A percentile compares a stretch with the other conserved stretches of the same genome.
Evolutionary conservation across 2,888 invertebrate species (phyloP).

Genomic region (Microplitis manilae): DNA sequence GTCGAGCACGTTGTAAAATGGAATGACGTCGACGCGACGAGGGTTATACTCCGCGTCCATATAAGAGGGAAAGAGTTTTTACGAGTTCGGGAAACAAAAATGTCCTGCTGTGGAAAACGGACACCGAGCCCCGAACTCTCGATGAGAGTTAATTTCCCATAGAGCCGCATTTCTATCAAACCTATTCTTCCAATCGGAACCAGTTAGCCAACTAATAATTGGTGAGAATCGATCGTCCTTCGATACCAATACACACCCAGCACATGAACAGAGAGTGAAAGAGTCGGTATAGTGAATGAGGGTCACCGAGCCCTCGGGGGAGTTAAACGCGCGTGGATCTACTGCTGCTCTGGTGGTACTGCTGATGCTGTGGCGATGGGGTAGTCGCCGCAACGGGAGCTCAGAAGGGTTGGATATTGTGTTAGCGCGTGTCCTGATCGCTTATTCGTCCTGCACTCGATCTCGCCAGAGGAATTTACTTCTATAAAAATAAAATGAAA

Average conservation of each 20-base stretch:
- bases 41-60: neutral
- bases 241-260: neutral
- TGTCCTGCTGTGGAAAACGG: constrained; percentile 57
- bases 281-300: constrained; percentile 32
- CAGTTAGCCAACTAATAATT: constrained; percentile 68
- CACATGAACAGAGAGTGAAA: constrained; percentile 12
- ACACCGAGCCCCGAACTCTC: constrained; percentile 49
- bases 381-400: constrained; percentile 37
- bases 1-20: constrained; percentile 30
- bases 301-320: constrained; percentile 33
- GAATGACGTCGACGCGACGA: constrained; percentile 1
- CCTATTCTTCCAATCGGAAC: constrained; percentile 64
- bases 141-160: constrained; percentile 60
- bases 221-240: constrained; percentile 62
- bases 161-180: constrained; percentile 64
- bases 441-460: constrained; percentile 15
- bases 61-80: constrained; percentile 19
- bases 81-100: constrained; percentile 45
- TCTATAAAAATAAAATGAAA: constrained; percentile 11
- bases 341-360: neutral
- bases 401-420: constrained; percentile 47
- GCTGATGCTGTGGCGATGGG: constrained; percentile 23
- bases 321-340: constrained; percentile 36
- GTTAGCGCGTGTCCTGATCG: constrained; percentile 47
- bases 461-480: constrained; percentile 26